Percentiles rank a stretch among this genome's conserved stretches.
Evolutionary conservation across 2,888 invertebrate species (phyloP).

Genomic region (Protophormia terraenovae): DNA sequence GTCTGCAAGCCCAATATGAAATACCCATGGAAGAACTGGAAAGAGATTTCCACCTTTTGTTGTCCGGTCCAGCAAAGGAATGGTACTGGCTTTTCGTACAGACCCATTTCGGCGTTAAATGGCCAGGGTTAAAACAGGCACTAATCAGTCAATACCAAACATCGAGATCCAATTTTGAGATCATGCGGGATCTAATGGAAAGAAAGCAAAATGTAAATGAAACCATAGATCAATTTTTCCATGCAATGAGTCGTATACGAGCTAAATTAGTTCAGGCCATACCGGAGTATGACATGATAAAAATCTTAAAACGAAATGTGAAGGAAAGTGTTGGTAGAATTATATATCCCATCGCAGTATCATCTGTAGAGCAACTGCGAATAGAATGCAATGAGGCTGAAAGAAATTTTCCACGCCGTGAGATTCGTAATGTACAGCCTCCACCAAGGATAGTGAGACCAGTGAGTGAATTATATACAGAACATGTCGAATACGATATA

Average conservation of each 20-base stretch:
- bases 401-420: neutral
- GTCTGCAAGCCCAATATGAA: constrained; percentile 9
- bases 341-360: constrained; percentile 1
- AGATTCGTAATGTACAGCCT: neutral
- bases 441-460: neutral
- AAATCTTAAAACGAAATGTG: constrained; percentile 12
- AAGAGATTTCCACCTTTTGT: constrained; percentile 26
- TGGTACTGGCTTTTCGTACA: constrained; percentile 43
- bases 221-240: constrained; percentile 7
- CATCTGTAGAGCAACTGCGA: constrained; percentile 4
- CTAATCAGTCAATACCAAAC: constrained; percentile 21
- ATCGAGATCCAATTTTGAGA: constrained; percentile 29
- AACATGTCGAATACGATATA: neutral
- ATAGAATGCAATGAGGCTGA: constrained; percentile 22
- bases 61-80: constrained; percentile 22
- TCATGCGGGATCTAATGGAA: constrained; percentile 29
- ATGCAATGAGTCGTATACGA: neutral
- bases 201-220: constrained; percentile 28
- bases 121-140: constrained; percentile 23
- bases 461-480: neutral
- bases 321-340: neutral
- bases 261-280: neutral
- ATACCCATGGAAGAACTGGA: constrained; percentile 2
- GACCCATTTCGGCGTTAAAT: neutral
- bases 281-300: constrained; percentile 16